Conservation (phyloP, 2,113 vertebrate genomes). For the Notiomystis cincta region DNA sequence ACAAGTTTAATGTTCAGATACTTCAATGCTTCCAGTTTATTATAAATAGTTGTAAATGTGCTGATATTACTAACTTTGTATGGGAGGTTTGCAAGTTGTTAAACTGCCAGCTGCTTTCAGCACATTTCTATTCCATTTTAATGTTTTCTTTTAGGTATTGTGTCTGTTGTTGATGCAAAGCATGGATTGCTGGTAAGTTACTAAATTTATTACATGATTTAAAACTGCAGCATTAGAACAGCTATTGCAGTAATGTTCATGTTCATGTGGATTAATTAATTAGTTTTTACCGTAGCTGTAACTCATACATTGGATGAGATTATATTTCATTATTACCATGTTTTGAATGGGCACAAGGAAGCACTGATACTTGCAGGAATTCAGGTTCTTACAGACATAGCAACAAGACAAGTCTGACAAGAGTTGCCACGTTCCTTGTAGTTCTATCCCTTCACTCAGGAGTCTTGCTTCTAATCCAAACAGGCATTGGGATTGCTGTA, state of each 20-base stretch:
- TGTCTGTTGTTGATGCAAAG: conserved; percentile 93
- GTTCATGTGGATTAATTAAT: not conserved
- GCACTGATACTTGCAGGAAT: not conserved
- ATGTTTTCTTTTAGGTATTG: conserved; percentile 80
- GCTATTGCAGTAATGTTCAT: not conserved
- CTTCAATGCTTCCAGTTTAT: not conserved
- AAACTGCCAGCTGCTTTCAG: not conserved
- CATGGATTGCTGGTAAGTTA: conserved; percentile 86
- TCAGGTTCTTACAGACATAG: not conserved
- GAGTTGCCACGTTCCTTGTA: not conserved
- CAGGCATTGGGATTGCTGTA: not conserved
- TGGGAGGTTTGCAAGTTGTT: not conserved
- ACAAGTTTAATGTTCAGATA: not conserved
- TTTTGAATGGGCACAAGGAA: not conserved
- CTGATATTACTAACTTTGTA: not conserved
- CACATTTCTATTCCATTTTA: not conserved
- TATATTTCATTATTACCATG: not conserved
- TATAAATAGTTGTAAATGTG: not conserved
- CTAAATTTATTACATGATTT: not conserved
- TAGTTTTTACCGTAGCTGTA: not conserved
- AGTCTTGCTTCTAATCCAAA: not conserved
- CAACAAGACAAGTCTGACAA: not conserved
- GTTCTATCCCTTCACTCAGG: not conserved
- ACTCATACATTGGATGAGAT: not conserved
- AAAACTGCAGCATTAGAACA: not conserved